A percentile compares a stretch with the other conserved stretches of the same genome.
phyloP scores from a whole-genome alignment of 1,140 invertebrate genomes.

The Dinoponera quadriceps region DNA sequence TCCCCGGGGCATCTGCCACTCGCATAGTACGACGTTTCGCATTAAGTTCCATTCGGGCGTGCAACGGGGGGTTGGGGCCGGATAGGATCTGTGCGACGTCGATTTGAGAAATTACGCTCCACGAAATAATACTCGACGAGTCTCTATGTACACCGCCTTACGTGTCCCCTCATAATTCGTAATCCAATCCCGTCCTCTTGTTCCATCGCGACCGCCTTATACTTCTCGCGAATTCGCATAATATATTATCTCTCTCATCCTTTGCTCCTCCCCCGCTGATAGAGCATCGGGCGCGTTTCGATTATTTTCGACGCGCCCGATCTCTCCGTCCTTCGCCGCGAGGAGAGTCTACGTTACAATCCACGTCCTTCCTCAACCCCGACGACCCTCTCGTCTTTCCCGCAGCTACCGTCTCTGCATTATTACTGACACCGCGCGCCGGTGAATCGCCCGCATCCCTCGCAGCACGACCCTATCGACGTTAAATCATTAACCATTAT shows the following conservation, averaged over 20 bases:
- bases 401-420: conserved; percentile 67
- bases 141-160: no score
- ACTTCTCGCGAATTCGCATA: no score
- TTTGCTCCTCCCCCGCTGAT: no score
- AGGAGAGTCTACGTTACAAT: neutral
- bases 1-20: conserved; percentile 62
- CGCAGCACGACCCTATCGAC: conserved; percentile 30
- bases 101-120: neutral
- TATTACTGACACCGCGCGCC: conserved; percentile 69
- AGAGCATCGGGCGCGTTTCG: no score
- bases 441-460: conserved; percentile 60
- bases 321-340: neutral
- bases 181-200: no score
- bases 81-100: neutral
- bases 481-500: conserved; percentile 71
- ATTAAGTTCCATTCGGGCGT: conserved; percentile 59
- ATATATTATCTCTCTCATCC: no score
- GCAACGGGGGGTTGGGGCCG: conserved; percentile 26
- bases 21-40: conserved; percentile 63
- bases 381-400: neutral
- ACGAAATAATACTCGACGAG: no score
- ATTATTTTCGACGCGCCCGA: no score
- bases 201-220: no score
- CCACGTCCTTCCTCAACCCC: neutral
- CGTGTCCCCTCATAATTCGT: no score